Base-by-base conservation (phyloP, 2,888 invertebrate genomes). In the Gandaritis pyraliata region DNA sequence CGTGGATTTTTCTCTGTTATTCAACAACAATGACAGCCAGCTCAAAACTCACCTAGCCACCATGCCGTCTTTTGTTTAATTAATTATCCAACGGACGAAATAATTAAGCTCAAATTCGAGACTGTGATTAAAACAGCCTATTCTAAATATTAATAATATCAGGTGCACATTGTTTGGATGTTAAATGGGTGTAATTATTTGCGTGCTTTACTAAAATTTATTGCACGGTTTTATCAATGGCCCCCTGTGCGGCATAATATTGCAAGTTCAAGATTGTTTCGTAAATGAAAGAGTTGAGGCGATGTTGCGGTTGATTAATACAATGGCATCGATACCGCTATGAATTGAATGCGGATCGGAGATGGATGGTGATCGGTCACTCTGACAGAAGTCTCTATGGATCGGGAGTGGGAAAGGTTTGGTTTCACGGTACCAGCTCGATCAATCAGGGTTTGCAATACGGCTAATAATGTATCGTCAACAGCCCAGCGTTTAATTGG, bases 401-500 rank as follows among this genome's bases (percentile, higher is more conserved):
- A 79, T 73, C 70, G 75, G 74, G 77, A 80, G 72, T 75, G 76
- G 76, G 78, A 74, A 68, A 72, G 79, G 82, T 78, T 82, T 81
- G 55, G 49, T 58, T 54, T 54, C 58, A 30, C 79, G 68, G 78
- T 69, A 85, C 84, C 82, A 81, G 82, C 72, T 70, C 81, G 82
- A 91, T 91, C 90, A 87, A 90, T 90, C 90, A 91, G 85, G 76
- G 82, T 83, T 86, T 73, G 85, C 82, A 84, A 83, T 83, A 80
- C 78, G 74, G 72, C 82, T 80, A 86, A 87, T 90, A 89, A 88
- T 87, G 86, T 86, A 88, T 88, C 85, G 82, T 79, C 84, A 88
- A 88, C 88, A 85, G 82, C 80, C 81, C 81, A 82, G 78, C 81
- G 81, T 88, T 89, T 91, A 92, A 91, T 92, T 90, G 89, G 80